Evolutionary conservation across 2,797 vertebrate genomes (phyloP), one percentile per base, ranked within the genome.

Genomic region (Rhabdophis nuchalis): DNA sequence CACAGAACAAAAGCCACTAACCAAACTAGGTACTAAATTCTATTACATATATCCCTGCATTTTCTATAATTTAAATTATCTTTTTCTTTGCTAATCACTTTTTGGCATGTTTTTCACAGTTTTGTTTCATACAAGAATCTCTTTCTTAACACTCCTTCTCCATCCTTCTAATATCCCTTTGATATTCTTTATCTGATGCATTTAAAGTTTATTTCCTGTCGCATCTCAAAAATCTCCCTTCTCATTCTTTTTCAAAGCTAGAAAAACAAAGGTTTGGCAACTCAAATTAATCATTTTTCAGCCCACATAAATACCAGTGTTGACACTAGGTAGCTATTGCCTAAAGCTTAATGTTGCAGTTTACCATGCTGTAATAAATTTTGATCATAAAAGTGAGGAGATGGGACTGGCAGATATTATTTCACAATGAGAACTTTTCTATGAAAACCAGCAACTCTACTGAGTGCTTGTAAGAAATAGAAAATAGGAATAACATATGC

Each of bases 401-500:
- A 20, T 9, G 8, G 7, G 32, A 18, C 7, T 72, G 18, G 0
- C 32, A 72, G 32, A 9, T 72, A 36, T 36, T 72, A 72, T 72
- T 36, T 36, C 32, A 72, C n/a, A 20, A 36, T 72, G n/a, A 16
- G 5, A 14, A 72, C 14, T 72, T 36, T 72, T 72, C n/a, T 8
- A 3, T 8, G 8, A 72, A 72, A 72, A n/a, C 6, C n/a, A 72
- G 2, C 6, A n/a, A 64, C 13, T 5, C 4, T 87, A 20, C 64
- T 94, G 90, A 13, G 5, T 32, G 32, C 12, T 64, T 64, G 29
- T 91, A 95, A 94, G 85, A 93, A 93, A 68, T 13, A 1, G 0
- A 16, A 89, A 64, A 92, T 56, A 93, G 58, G n/a, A 57, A 94
- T 88, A 85, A 94, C 87, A 89, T 58, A 89, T 61, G 5, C 46